Conservation (phyloP, 1,140 invertebrate species). For the Polypedilum vanderplanki region DNA sequence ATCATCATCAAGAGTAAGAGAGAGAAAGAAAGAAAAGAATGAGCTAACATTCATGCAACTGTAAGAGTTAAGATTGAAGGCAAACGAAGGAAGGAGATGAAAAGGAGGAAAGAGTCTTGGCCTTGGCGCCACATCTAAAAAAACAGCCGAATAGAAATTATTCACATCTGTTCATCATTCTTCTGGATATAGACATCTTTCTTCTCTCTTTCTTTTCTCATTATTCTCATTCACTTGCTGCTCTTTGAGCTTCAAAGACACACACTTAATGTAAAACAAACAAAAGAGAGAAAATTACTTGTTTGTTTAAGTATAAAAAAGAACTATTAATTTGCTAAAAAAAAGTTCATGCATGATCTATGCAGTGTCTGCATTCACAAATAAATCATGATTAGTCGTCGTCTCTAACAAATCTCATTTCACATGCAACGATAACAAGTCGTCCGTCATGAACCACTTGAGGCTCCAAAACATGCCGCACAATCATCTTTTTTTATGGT, state of each 20-base stretch:
- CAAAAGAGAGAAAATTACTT: background rate
- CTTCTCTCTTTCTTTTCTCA: background rate
- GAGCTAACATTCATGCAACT: background rate
- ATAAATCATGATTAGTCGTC: background rate
- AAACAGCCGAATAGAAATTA: slow-evolving; percentile 17
- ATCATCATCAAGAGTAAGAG: background rate
- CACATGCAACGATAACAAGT: slow-evolving; percentile 15
- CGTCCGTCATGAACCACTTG: slow-evolving; percentile 15
- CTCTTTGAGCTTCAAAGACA: background rate
- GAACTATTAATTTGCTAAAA: too few relatives aligned
- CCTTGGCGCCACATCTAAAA: slow-evolving; percentile 26
- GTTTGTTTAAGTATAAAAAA: background rate
- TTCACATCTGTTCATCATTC: slow-evolving; percentile 25
- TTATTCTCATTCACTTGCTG: background rate
- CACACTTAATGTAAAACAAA: too few relatives aligned
- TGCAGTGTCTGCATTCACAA: background rate
- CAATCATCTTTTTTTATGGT: background rate
- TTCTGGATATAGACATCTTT: background rate
- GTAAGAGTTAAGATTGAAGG: background rate
- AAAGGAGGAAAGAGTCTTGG: background rate
- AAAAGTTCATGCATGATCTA: background rate
- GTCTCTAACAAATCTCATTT: background rate
- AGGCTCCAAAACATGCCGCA: background rate
- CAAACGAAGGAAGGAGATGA: background rate
- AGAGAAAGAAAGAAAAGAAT: background rate